Conservation (phyloP, 2,113 vertebrate species). For the Corythaeola cristata region DNA sequence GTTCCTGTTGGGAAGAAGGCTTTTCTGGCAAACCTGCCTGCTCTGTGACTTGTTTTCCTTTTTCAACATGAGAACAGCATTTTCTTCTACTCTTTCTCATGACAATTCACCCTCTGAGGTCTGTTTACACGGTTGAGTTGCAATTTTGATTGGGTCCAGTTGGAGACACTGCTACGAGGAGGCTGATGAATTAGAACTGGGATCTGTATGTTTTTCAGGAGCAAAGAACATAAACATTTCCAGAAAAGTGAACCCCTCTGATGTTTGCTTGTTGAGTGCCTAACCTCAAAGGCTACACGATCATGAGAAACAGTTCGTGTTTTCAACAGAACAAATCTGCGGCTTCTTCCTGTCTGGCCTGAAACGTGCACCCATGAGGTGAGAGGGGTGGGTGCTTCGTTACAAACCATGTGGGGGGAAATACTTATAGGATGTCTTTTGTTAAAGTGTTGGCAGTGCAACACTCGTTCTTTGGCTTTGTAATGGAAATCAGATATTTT, state of each 20-base stretch:
- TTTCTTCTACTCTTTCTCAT: background rate
- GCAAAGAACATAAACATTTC: background rate
- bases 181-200: background rate
- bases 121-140: background rate
- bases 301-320: background rate
- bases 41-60: background rate
- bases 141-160: background rate
- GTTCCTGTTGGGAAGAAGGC: background rate
- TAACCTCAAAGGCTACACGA: background rate
- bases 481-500: conserved; percentile 34
- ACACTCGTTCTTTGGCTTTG: background rate
- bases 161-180: background rate
- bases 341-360: background rate
- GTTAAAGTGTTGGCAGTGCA: background rate
- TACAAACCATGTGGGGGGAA: fast-evolving
- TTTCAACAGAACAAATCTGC: background rate
- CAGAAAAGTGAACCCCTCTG: background rate
- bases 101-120: background rate
- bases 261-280: background rate
- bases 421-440: background rate
- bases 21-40: background rate
- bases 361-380: background rate
- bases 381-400: background rate
- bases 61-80: background rate
- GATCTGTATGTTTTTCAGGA: background rate